phyloP scores from a whole-genome alignment of 2,797 vertebrate species.

The Lerista edwardsae region DNA sequence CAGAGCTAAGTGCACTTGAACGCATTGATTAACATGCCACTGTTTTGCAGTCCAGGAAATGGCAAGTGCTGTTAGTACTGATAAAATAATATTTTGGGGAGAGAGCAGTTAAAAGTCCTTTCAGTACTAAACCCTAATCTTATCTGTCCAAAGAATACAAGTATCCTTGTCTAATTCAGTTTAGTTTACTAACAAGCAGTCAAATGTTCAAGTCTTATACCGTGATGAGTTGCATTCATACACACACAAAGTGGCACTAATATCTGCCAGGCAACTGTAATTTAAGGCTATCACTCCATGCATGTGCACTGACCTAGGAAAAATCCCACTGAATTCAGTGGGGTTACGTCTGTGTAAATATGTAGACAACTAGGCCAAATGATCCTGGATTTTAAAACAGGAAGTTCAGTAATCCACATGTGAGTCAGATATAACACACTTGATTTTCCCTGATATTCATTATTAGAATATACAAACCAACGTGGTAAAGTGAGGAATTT shows the following conservation, averaged over 20 bases:
- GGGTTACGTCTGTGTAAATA: neutral
- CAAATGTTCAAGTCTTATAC: neutral
- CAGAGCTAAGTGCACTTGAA: neutral
- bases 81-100: neutral
- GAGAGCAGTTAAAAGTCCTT: neutral
- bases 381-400: neutral
- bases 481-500: neutral
- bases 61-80: neutral
- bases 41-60: neutral
- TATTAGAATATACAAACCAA: neutral
- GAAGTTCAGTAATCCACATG: neutral
- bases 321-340: neutral
- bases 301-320: neutral
- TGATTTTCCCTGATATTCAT: neutral
- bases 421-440: neutral
- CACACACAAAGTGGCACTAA: neutral
- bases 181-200: neutral
- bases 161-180: no score
- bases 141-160: neutral
- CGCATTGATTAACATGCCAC: neutral
- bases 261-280: neutral
- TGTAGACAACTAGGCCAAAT: neutral
- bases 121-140: neutral
- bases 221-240: neutral
- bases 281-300: slow-evolving; percentile 1